Evolutionary conservation across 2,888 invertebrate genomes (phyloP).

Genomic region (Nebria brevicollis): DNA sequence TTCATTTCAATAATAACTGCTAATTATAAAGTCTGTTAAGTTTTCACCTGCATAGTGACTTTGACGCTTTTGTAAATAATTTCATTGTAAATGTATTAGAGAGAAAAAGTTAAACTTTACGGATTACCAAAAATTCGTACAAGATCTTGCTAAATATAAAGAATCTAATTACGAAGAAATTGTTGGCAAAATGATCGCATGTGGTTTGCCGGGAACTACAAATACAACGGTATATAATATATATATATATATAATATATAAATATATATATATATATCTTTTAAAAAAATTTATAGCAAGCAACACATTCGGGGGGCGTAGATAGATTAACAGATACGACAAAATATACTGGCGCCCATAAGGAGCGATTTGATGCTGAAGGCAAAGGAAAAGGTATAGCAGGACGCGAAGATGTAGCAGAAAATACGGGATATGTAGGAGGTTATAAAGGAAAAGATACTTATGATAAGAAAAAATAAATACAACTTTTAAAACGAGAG

Average conservation of each 20-base stretch:
- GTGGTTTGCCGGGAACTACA: slow-evolving; percentile 76
- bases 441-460: slow-evolving; percentile 85
- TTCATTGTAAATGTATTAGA: slow-evolving; percentile 49
- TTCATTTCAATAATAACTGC: too few species aligned
- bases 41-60: too few species aligned
- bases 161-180: slow-evolving; percentile 79
- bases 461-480: slow-evolving; percentile 66
- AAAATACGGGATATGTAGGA: slow-evolving; percentile 80
- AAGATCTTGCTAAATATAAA: slow-evolving; percentile 82
- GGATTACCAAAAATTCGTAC: slow-evolving; percentile 72
- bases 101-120: slow-evolving; percentile 55
- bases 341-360: slow-evolving; percentile 87
- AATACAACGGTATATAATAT: slow-evolving; percentile 43
- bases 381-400: slow-evolving; percentile 86
- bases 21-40: too few species aligned
- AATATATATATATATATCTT: not conserved
- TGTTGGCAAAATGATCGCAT: slow-evolving; percentile 78
- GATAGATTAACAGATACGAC: slow-evolving; percentile 84
- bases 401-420: slow-evolving; percentile 81
- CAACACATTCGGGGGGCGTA: slow-evolving; percentile 68
- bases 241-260: not conserved
- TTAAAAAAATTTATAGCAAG: slow-evolving; percentile 54
- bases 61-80: too few species aligned
- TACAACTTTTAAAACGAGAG: not conserved
- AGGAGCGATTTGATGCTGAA: slow-evolving; percentile 82